A percentile compares a stretch with the other conserved stretches of the same genome.
These are phyloP conservation scores for Lichenostomus cassidix DNA, from an alignment of 2,113 vertebrate species.

Conservation along the genomic window DNA sequence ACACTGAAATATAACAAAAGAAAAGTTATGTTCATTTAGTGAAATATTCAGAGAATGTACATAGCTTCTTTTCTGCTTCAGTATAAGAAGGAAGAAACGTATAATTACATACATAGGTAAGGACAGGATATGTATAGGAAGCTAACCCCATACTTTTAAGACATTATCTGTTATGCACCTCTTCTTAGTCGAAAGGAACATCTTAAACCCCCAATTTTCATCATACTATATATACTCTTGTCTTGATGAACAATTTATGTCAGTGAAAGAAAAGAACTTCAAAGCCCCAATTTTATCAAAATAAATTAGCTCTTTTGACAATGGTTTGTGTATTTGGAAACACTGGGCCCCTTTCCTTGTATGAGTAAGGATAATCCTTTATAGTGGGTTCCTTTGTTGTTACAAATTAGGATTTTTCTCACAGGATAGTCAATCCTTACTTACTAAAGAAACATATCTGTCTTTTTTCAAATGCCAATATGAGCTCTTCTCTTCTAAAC, in stretches of 20 bases:
- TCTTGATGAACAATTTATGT: neutral
- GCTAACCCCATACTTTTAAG: neutral
- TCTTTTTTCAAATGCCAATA: neutral
- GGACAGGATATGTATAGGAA: neutral
- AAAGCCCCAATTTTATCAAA: neutral
- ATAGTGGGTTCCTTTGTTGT: neutral
- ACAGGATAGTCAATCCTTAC: neutral
- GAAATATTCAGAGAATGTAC: neutral
- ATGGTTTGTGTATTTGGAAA: neutral
- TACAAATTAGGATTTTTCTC: neutral
- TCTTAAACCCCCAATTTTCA: neutral
- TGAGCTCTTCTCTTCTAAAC: neutral
- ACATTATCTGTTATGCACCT: neutral
- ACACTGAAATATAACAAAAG: neutral
- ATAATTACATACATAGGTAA: neutral
- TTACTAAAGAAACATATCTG: neutral
- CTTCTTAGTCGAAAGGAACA: neutral
- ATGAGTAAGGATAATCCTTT: neutral
- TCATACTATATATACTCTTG: accelerated
- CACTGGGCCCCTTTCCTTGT: neutral
- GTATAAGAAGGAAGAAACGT: neutral
- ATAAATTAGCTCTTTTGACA: neutral
- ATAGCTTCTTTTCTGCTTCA: neutral
- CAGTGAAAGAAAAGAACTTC: neutral
- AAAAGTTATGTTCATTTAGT: neutral